Percentiles rank a stretch among this genome's conserved stretches.
These are phyloP conservation scores for Poecilia wingei DNA, from an alignment of 2,797 vertebrate species.

Conservation along the genomic window DNA sequence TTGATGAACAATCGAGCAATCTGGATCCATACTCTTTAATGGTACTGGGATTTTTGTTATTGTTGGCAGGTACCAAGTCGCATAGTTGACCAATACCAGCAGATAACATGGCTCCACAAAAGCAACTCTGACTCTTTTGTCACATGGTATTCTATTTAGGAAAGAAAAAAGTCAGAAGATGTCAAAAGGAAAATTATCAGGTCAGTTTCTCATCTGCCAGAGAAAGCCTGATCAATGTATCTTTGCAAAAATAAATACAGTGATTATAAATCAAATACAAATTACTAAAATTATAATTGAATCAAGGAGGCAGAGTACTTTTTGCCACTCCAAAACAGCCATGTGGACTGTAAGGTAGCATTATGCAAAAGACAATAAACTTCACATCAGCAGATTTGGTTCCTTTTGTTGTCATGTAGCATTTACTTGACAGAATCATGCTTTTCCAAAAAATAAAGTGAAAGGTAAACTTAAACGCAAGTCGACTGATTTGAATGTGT, in stretches of 20 bases:
- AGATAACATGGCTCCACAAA: not conserved
- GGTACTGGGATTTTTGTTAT: not conserved
- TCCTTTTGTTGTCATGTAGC: not conserved
- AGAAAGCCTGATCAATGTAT: not conserved
- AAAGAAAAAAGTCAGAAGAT: not conserved
- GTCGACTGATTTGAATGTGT: not conserved
- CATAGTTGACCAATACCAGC: not conserved
- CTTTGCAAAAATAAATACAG: not conserved
- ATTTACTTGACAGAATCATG: not conserved
- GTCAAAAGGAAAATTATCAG: not conserved
- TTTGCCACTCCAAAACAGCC: not conserved
- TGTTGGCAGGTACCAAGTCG: not conserved
- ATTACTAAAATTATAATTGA: not conserved
- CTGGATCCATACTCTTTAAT: not conserved
- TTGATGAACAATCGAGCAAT: not conserved
- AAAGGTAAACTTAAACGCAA: not conserved
- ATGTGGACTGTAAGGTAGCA: not conserved
- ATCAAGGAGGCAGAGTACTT: not conserved
- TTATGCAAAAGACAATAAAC: not conserved
- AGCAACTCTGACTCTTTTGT: not conserved
- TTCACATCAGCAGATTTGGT: not conserved
- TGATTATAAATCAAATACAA: not conserved
- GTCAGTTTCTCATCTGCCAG: not conserved
- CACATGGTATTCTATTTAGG: not conserved
- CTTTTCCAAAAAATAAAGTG: not conserved